Percentiles rank a stretch among this genome's conserved stretches.
phyloP scores from a whole-genome alignment of 2,888 invertebrate genomes.

The Diploptera punctata region DNA sequence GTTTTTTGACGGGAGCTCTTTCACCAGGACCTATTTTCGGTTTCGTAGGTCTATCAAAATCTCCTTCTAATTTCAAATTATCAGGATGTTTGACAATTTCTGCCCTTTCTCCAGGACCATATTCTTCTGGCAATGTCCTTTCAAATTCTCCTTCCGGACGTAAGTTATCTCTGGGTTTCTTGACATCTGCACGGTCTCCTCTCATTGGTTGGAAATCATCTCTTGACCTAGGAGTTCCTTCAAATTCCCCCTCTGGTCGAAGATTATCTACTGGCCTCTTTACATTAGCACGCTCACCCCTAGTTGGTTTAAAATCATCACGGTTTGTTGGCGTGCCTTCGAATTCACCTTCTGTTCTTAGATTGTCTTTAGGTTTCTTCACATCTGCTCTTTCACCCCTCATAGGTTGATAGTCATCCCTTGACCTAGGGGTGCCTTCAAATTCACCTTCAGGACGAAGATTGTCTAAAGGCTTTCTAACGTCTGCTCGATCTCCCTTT shows the following conservation, averaged over 20 bases:
- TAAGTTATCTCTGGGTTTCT: conserved; percentile 55
- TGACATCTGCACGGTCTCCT: conserved; percentile 43
- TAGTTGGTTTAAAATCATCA: conserved; percentile 61
- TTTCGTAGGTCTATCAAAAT: conserved; percentile 38
- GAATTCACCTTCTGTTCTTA: conserved; percentile 64
- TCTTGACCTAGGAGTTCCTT: conserved; percentile 51
- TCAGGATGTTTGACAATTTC: conserved; percentile 51
- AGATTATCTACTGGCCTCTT: conserved; percentile 57
- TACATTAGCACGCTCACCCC: conserved; percentile 48
- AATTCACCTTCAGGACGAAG: conserved; percentile 64
- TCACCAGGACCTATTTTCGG: conserved; percentile 25
- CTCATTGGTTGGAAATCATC: conserved; percentile 65
- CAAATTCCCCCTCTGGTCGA: conserved; percentile 59
- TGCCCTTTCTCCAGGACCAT: conserved; percentile 57
- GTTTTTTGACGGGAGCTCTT: conserved; percentile 50
- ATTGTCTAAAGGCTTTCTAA: conserved; percentile 52
- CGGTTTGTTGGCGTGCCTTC: conserved; percentile 36
- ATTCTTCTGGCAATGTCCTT: conserved; percentile 51
- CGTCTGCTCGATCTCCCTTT: conserved; percentile 53
- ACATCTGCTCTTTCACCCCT: conserved; percentile 45
- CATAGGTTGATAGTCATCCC: conserved; percentile 33
- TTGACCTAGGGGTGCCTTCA: conserved; percentile 36
- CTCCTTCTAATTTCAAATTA: conserved; percentile 54
- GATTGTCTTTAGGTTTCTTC: conserved; percentile 62
- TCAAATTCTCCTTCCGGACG: conserved; percentile 58